Base-by-base conservation (phyloP, 2,113 vertebrate genomes). In the Oceanites oceanicus region DNA sequence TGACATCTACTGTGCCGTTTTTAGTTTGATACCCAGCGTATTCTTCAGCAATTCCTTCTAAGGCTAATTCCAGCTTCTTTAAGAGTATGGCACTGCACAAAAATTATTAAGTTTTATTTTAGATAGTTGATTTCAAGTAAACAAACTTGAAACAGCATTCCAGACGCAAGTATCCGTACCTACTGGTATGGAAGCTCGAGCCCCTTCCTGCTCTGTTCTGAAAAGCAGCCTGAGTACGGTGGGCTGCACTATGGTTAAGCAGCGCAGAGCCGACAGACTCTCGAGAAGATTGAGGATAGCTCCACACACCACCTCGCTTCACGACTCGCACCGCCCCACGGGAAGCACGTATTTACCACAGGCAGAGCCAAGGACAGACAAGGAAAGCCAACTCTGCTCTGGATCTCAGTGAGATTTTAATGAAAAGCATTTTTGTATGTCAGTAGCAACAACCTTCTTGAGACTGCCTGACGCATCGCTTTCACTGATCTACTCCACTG, bases 221-320 rank as follows among this genome's bases (percentile, higher is more conserved):
- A 52, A 38, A 32, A 59, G n/a, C 44, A 10, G 32, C 14, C 20
- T 0, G 3, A 15, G 9, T 0, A 9, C 0, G 7, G 42, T 18
- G 27, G 40, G 83, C 36, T 56, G 58, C 8, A 1, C 36, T 2
- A 7, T 0, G 21, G 27, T 25, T 11, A 9, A 22, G 42, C 14
- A 29, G 44, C 68, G 17, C 34, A 2, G 34, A 66, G 72, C 61
- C 5, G 8, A 71, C 40, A 63, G 38, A 12, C 25, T 9, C 17
- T 20, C 66, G 49, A 21, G n/a, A 49, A 55, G 77, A 58, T 0
- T 2, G n/a, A 85, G 66, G 56, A 53, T 3, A 59, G 34, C 7
- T 23, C 21, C 40, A 32, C 82, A 25, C 42, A 6, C 10, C 1
- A 11, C 11, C 47, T 50, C 3, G 17, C 14, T 56, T n/a, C 11